Evolutionary conservation across 2,797 vertebrate genomes (phyloP), one percentile per base, ranked within the genome.

Genomic region (Balearica regulorum): DNA sequence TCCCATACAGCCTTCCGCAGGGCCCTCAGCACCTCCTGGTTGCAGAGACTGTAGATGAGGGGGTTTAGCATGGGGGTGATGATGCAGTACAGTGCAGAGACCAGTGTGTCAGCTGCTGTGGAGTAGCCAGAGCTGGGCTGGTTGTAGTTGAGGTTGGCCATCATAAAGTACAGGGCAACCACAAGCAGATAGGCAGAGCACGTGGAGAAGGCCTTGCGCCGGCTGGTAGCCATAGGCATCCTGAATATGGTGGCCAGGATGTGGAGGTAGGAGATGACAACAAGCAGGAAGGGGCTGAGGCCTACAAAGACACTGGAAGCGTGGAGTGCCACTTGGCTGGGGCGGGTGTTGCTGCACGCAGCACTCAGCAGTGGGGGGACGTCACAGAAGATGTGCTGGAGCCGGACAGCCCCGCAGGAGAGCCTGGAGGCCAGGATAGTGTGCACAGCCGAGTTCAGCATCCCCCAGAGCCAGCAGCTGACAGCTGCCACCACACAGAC

Each of bases 321-420:
- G 0, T 93, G 88, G 6, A 97, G 96, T 10, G 96, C 95, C 41
- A 93, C 26, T 13, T 97, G 73, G 0, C 92, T 94, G 39, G 81
- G 51, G 19, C 11, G 48, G 10, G 93, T 96, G 55, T 96, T 44
- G 28, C 95, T 89, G 82, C 98, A 98, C 0, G 96, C 46, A 0
- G 95, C 96, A 33, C 91, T 88, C 77, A 98, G 44, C 53, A 98
- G 92, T 0, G 97, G 97, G 1, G 97, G 97, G 5, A 93, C 88
- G 3, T 97, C 97, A 2, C 98, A 98, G 95, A 97, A 98, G 57
- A 98, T 94, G 78, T 97, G 98, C 78, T 90, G 73, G 13, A 98
- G 96, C 53, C 1, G 48, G 20, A 60, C 71, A 21, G 28, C n/a
- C 8, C 97, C 68, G 0, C 96, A 97, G 60, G 90, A 83, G 65